Evolutionary conservation across 2,888 invertebrate species (phyloP).

Genomic region (Archips xylosteana): DNA sequence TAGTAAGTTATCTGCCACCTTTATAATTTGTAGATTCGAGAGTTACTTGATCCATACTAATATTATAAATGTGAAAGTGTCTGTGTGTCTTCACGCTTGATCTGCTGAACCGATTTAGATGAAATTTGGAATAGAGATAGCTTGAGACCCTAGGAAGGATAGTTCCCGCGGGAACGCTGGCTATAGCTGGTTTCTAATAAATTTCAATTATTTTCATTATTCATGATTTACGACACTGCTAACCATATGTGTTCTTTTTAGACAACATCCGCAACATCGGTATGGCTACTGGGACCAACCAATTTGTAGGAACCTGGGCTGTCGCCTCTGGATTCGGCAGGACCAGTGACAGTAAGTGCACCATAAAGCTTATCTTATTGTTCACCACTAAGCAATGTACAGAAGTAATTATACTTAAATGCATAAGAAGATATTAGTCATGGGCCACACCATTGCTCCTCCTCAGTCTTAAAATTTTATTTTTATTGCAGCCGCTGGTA

Average conservation of each 20-base stretch:
- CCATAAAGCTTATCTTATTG: neutral
- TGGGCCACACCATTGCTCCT: neutral
- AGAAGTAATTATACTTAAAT: too few relatives aligned
- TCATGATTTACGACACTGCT: neutral
- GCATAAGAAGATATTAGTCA: too few relatives aligned
- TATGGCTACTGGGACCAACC: constrained; percentile 38
- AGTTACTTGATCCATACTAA: too few relatives aligned
- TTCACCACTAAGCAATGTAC: too few relatives aligned
- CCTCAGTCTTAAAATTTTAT: neutral
- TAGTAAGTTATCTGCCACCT: constrained; percentile 45
- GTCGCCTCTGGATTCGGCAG: constrained; percentile 57
- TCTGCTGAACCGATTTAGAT: too few relatives aligned
- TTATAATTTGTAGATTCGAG: too few relatives aligned
- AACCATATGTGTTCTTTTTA: constrained; percentile 22
- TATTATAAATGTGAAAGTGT: too few relatives aligned
- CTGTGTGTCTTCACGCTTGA: too few relatives aligned
- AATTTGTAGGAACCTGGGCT: constrained; percentile 48
- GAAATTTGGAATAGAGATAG: too few relatives aligned
- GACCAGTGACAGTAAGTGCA: constrained; percentile 55
- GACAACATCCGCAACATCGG: constrained; percentile 48
- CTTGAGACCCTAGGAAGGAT: too few relatives aligned
- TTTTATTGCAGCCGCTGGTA: constrained; percentile 44
- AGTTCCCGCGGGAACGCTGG: too few relatives aligned
- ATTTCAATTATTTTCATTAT: neutral
- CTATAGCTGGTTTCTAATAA: neutral